A percentile compares a stretch with the other conserved stretches of the same genome.
phyloP scores from a whole-genome alignment of 2,797 vertebrate genomes.

The Gambusia yucatana region DNA sequence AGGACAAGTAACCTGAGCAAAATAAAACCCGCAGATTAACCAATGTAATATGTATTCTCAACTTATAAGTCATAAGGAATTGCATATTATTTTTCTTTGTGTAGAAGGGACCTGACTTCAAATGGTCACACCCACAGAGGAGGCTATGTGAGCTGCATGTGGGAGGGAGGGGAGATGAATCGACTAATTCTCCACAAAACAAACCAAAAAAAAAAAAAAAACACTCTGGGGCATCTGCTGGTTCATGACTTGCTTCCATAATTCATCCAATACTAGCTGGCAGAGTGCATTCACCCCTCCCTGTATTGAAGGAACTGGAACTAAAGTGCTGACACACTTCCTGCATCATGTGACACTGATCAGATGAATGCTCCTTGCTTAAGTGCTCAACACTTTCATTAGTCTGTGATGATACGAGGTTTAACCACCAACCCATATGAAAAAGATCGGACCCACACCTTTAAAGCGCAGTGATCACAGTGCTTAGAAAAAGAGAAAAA shows the following conservation, averaged over 20 bases:
- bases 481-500: background rate
- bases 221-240: conserved; percentile 33
- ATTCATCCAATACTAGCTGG: conserved; percentile 48
- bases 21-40: conserved; percentile 39
- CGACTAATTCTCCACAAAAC: conserved; percentile 32
- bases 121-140: background rate
- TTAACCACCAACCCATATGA: conserved; percentile 20
- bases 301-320: conserved; percentile 63
- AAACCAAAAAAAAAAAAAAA: conserved; percentile 27
- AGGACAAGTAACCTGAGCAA: conserved; percentile 94
- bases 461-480: background rate
- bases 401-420: conserved; percentile 25
- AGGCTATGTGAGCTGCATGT: conserved; percentile 3
- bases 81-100: background rate
- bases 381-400: conserved; percentile 60
- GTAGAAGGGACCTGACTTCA: conserved; percentile 3
- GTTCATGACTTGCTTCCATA: conserved; percentile 53
- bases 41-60: background rate
- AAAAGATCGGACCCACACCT: conserved; percentile 33
- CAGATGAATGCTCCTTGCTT: conserved; percentile 72
- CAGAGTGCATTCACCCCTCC: conserved; percentile 46
- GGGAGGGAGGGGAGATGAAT: conserved; percentile 21
- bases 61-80: background rate
- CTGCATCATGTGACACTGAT: conserved; percentile 77
- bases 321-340: conserved; percentile 80